These are phyloP conservation scores for Lathronympha strigana DNA, from an alignment of 2,888 invertebrate genomes.

Conservation along the genomic window DNA sequence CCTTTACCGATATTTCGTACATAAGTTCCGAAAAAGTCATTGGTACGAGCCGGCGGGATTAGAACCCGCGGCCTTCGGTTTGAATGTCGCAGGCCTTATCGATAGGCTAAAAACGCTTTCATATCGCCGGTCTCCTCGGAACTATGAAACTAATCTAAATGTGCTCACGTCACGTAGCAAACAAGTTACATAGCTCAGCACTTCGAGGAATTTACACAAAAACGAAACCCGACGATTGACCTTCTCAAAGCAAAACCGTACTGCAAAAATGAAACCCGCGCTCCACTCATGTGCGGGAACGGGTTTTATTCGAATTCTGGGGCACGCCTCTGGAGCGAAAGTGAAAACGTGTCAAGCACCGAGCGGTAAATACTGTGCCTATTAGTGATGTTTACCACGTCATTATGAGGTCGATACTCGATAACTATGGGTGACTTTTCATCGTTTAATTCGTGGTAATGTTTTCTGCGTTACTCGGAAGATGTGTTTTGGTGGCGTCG, in stretches of 20 bases:
- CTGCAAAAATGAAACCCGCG: conserved; percentile 50
- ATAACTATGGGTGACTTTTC: not conserved
- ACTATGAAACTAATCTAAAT: not conserved
- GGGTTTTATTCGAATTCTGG: conserved; percentile 45
- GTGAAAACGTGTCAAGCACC: conserved; percentile 74
- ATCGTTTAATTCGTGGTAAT: not conserved
- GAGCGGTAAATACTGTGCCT: conserved; percentile 37
- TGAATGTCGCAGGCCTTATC: no score
- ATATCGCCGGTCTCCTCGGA: no score
- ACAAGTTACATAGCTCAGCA: conserved; percentile 26
- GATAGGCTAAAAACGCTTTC: no score
- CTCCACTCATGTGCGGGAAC: conserved; percentile 43
- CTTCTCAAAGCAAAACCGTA: conserved; percentile 51
- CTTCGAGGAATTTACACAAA: conserved; percentile 42
- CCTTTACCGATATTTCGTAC: no score
- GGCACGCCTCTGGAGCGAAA: conserved; percentile 56
- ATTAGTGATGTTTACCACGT: conserved; percentile 27
- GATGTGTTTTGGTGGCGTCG: no score
- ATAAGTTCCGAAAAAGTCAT: no score
- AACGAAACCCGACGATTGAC: conserved; percentile 50
- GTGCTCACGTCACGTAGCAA: not conserved
- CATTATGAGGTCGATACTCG: not conserved
- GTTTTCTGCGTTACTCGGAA: not conserved
- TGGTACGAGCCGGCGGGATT: no score
- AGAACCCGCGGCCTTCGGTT: no score